Evolutionary conservation across 2,888 invertebrate genomes (phyloP), one percentile per base, ranked within the genome.

Genomic region (Opisthograptis luteolata): DNA sequence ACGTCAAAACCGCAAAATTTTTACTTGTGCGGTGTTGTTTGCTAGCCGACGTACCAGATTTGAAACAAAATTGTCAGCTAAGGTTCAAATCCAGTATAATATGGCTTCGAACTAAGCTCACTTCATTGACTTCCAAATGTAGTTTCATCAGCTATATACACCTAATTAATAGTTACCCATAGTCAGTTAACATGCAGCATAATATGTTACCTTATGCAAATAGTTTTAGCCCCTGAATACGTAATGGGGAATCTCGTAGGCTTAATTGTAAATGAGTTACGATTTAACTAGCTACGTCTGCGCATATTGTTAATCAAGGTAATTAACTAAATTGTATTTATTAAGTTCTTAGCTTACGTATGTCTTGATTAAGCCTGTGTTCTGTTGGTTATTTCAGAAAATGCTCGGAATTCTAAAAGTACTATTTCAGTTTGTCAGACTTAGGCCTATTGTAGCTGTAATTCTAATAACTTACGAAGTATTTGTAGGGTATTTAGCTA

Each of bases 201-300:
- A 41, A 55, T 46, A 40, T 40, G 41, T 39, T 51, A 58, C 54
- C 45, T 40, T 52, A 58, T 58, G 58, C 49, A 55, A 58, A 58
- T 58, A 46, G 49, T 46, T 55, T 44, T 46, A 55, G 46, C 46
- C 55, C 30, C 52, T 46, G 55, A 58, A 58, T 58, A 49, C 41
- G 34, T 58, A 49, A 49, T 49, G 22, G 15, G 31, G 32, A 40
- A 49, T 43, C 36, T 48, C 49, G 41, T 31, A 46, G 44, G 44
- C 50, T 44, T 51, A 51, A 47, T 44, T 37, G 41, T 55, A 43
- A 55, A 43, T 51, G 50, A 50, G 47, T 51, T 51, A 50, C 17
- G 22, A 32, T 41, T 44, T 40, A 49, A 39, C 31, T 39, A 39
- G n/a, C 32, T 37, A 43, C 53, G 44, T 42, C 49, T 50, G 10